Evolutionary conservation across 1,140 invertebrate genomes (phyloP).

Genomic region (Galleria mellonella): DNA sequence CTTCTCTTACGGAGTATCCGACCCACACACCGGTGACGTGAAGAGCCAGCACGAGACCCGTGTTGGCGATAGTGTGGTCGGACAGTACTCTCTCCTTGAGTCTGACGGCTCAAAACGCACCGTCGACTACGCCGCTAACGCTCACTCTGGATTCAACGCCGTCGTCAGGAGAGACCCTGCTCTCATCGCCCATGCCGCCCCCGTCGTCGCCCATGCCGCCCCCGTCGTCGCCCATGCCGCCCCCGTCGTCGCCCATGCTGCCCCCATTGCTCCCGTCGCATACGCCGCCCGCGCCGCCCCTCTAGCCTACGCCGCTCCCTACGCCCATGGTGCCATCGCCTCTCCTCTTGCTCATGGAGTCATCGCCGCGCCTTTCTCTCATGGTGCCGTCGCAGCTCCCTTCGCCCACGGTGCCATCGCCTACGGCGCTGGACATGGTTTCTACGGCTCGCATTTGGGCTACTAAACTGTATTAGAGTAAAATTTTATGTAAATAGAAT

Average conservation of each 20-base stretch:
- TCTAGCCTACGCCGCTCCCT: conserved; percentile 13
- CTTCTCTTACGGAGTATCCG: conserved; percentile 68
- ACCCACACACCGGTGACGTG: conserved; percentile 72
- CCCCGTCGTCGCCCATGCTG: conserved; percentile 20
- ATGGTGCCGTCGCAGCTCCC: conserved; percentile 9
- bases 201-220: conserved; percentile 22
- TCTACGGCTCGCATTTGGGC: conserved; percentile 18
- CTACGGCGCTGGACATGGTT: conserved; percentile 17
- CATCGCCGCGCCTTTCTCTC: conserved; percentile 3
- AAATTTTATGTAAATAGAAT: conserved; percentile 1
- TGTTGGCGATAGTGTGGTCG: conserved; percentile 75
- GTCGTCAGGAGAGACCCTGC: conserved; percentile 51
- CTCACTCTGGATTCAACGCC: conserved; percentile 60
- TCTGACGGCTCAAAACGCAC: conserved; percentile 69
- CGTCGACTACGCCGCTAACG: conserved; percentile 69
- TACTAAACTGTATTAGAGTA: conserved; percentile 4
- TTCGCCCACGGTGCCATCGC: conserved; percentile 13
- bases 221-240: conserved; percentile 20
- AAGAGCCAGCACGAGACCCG: conserved; percentile 71
- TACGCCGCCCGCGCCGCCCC: conserved; percentile 24
- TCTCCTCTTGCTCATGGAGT: conserved; percentile 8
- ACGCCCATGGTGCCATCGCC: conserved; percentile 19
- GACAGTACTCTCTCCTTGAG: conserved; percentile 67
- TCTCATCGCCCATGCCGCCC: conserved; percentile 28
- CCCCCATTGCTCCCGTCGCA: conserved; percentile 21